A percentile compares a stretch with the other conserved stretches of the same genome.
Evolutionary conservation across 2,113 vertebrate species (phyloP).

Genomic region (Pterocles orientalis): DNA sequence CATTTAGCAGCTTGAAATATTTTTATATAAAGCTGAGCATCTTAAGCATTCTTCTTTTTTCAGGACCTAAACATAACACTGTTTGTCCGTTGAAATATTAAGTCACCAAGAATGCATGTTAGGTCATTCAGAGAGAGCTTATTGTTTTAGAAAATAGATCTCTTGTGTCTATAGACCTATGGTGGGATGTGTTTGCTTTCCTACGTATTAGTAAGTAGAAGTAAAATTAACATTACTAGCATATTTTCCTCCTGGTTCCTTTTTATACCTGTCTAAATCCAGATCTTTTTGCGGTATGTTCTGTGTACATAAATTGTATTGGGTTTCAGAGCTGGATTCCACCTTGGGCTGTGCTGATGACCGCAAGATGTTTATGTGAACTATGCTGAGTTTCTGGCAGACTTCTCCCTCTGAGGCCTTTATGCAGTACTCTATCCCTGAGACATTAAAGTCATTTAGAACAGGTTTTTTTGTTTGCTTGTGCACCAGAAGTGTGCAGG

Average conservation of each 20-base stretch:
- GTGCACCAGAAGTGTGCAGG: not conserved
- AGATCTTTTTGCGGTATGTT: slow-evolving; percentile 28
- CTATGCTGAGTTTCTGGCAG: not conserved
- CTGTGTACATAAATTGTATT: slow-evolving; percentile 45
- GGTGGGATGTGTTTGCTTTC: slow-evolving; percentile 21
- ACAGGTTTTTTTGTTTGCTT: not conserved
- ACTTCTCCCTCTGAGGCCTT: not conserved
- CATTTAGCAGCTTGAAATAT: not conserved
- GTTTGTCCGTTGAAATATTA: not conserved
- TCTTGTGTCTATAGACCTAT: not conserved
- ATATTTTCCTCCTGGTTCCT: slow-evolving; percentile 12
- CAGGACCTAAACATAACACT: not conserved
- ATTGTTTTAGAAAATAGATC: slow-evolving; percentile 41
- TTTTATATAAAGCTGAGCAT: not conserved
- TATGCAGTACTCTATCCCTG: not conserved
- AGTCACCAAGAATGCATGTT: not conserved
- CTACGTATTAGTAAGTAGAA: not conserved
- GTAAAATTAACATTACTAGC: not conserved
- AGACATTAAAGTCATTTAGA: not conserved
- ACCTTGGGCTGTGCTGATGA: not conserved
- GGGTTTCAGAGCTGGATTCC: slow-evolving; percentile 1
- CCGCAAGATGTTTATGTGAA: slow-evolving; percentile 39
- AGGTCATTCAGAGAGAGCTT: not conserved
- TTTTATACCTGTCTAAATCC: slow-evolving; percentile 52
- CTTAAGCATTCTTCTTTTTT: not conserved